Evolutionary conservation across 2,797 vertebrate species (phyloP).

Genomic region (Neomorphus geoffroyi): DNA sequence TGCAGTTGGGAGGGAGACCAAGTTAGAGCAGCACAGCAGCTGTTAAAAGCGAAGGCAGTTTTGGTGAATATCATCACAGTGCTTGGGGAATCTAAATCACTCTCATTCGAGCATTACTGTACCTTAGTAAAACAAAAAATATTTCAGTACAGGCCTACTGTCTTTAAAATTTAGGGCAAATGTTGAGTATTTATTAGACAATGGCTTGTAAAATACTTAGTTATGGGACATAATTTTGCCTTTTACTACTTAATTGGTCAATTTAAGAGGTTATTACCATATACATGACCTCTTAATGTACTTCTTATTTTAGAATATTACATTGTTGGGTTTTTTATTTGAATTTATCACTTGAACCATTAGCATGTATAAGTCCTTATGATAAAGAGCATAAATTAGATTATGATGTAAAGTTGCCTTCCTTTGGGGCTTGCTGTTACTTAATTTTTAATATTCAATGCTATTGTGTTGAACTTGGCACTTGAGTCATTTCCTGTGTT

Average conservation of each 20-base stretch:
- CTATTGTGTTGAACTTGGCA: neutral
- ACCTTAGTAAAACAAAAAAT: neutral
- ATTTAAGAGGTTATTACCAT: neutral
- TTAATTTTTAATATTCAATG: conserved; percentile 54
- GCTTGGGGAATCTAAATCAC: neutral
- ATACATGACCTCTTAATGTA: neutral
- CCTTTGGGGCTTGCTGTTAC: neutral
- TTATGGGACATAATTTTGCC: neutral
- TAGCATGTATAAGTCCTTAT: neutral
- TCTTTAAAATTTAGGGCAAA: neutral
- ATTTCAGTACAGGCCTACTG: neutral
- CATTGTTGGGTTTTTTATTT: neutral
- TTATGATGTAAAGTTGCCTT: neutral
- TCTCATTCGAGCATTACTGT: neutral
- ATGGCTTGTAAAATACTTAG: neutral
- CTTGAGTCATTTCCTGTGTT: neutral
- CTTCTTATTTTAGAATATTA: neutral
- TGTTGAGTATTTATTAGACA: neutral
- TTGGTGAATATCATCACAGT: neutral
- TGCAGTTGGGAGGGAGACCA: neutral
- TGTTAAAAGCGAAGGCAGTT: neutral
- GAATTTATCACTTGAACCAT: neutral
- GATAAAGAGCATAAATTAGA: conserved; percentile 5
- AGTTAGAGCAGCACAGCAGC: neutral
- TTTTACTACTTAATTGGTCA: neutral